These are phyloP conservation scores for Teleogryllus occipitalis DNA, from an alignment of 1,140 invertebrate species.

Conservation along the genomic window DNA sequence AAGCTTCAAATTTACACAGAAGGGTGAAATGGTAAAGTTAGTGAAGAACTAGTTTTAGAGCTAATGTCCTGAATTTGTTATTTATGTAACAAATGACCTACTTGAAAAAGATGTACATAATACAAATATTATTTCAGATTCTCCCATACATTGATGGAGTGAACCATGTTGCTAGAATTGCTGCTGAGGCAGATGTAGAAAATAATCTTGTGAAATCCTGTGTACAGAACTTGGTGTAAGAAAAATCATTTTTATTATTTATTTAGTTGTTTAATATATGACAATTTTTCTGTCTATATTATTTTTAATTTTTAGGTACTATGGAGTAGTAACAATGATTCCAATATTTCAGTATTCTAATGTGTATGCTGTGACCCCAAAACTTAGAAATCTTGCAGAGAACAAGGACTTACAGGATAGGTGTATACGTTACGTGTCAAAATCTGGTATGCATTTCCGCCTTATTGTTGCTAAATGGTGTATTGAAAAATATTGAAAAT, in stretches of 20 bases:
- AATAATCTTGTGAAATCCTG: constrained; percentile 89
- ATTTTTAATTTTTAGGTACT: constrained; percentile 45
- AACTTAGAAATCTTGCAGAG: constrained; percentile 60
- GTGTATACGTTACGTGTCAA: constrained; percentile 64
- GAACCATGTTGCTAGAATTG: constrained; percentile 79
- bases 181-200: constrained; percentile 79
- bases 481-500: not conserved
- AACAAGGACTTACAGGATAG: constrained; percentile 62
- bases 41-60: too few species aligned
- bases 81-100: too few species aligned
- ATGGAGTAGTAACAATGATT: constrained; percentile 68
- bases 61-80: too few species aligned
- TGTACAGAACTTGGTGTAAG: constrained; percentile 84
- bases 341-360: constrained; percentile 92
- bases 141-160: constrained; percentile 86
- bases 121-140: constrained; percentile 44
- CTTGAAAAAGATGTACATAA: too few species aligned
- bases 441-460: constrained; percentile 37
- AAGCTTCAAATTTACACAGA: too few species aligned
- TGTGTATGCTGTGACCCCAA: constrained; percentile 81
- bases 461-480: too few species aligned
- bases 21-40: not conserved
- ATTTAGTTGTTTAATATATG: not conserved
- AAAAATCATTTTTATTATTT: constrained; percentile 24
- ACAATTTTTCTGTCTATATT: constrained; percentile 19